These are phyloP conservation scores for Garra rufa DNA, from an alignment of 2,113 vertebrate species.

Conservation along the genomic window DNA sequence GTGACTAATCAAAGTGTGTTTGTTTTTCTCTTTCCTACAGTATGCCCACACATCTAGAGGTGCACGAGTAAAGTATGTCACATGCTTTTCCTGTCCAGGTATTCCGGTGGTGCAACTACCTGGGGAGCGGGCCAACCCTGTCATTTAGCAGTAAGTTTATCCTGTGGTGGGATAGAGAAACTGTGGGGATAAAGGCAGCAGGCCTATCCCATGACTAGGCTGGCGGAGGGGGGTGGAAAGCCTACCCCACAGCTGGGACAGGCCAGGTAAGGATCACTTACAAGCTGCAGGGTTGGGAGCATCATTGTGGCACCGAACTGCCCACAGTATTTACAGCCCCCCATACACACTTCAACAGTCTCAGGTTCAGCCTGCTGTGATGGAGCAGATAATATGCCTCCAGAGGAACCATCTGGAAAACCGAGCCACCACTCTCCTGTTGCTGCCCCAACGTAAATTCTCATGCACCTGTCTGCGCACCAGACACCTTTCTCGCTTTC, in stretches of 20 bases:
- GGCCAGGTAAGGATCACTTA: slow-evolving; percentile 59
- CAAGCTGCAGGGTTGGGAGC: slow-evolving; percentile 58
- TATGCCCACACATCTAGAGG: slow-evolving; percentile 25
- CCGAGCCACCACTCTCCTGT: slow-evolving; percentile 54
- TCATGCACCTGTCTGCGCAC: slow-evolving; percentile 48
- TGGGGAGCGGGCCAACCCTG: slow-evolving; percentile 28
- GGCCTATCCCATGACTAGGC: slow-evolving; percentile 55
- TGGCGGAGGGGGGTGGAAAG: slow-evolving; percentile 50
- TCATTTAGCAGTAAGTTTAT: slow-evolving; percentile 57
- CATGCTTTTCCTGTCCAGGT: slow-evolving; percentile 43
- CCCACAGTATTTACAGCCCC: slow-evolving; percentile 59
- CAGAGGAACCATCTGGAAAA: slow-evolving; percentile 64
- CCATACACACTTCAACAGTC: slow-evolving; percentile 61
- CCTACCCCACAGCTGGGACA: slow-evolving; percentile 58
- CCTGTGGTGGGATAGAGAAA: slow-evolving; percentile 46
- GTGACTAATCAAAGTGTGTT: slow-evolving; percentile 31
- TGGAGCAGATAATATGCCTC: slow-evolving; percentile 60
- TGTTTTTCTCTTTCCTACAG: slow-evolving; percentile 25
- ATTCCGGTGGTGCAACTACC: slow-evolving; percentile 29
- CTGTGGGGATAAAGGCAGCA: slow-evolving; percentile 45
- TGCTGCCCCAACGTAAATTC: slow-evolving; percentile 43
- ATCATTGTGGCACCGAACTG: slow-evolving; percentile 54
- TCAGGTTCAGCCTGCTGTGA: slow-evolving; percentile 58
- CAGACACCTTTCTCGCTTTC: not conserved
- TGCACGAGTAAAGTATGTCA: not conserved